These are phyloP conservation scores for Spilarctia lutea DNA, from an alignment of 2,888 invertebrate genomes.

Conservation along the genomic window DNA sequence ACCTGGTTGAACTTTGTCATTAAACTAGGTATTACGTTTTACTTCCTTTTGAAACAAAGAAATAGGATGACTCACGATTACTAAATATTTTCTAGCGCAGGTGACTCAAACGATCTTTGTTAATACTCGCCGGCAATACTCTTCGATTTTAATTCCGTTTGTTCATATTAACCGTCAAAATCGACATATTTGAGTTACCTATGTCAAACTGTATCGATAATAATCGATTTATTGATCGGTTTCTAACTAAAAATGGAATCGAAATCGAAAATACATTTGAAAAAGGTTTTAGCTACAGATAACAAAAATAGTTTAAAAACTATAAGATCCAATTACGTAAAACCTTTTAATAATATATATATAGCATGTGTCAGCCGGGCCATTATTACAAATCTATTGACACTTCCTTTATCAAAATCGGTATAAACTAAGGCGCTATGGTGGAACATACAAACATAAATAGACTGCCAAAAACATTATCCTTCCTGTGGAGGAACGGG, in stretches of 20 bases:
- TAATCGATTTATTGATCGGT: not conserved
- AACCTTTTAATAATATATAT: too few relatives aligned
- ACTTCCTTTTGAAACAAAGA: constrained; percentile 48
- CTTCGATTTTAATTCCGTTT: constrained; percentile 13
- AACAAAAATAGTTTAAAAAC: too few relatives aligned
- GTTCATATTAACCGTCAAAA: constrained; percentile 9
- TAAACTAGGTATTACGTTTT: constrained; percentile 14
- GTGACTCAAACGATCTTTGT: constrained; percentile 52
- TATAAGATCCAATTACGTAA: too few relatives aligned
- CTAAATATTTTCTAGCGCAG: constrained; percentile 39
- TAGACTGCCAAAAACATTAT: too few relatives aligned
- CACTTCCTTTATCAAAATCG: too few relatives aligned
- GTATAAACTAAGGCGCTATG: too few relatives aligned
- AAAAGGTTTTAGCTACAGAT: not conserved
- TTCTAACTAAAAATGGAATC: not conserved
- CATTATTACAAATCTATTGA: too few relatives aligned
- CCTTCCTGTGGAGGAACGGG: too few relatives aligned
- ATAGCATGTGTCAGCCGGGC: too few relatives aligned
- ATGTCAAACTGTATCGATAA: not conserved
- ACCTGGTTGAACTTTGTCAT: constrained; percentile 28
- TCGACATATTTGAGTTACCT: not conserved
- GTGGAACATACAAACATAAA: too few relatives aligned
- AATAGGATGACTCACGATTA: constrained; percentile 38
- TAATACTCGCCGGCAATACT: constrained; percentile 21
- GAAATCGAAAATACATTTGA: not conserved